Evolutionary conservation across 2,888 invertebrate genomes (phyloP), one percentile per base, ranked within the genome.

Genomic region (Dexiosoma caninum): DNA sequence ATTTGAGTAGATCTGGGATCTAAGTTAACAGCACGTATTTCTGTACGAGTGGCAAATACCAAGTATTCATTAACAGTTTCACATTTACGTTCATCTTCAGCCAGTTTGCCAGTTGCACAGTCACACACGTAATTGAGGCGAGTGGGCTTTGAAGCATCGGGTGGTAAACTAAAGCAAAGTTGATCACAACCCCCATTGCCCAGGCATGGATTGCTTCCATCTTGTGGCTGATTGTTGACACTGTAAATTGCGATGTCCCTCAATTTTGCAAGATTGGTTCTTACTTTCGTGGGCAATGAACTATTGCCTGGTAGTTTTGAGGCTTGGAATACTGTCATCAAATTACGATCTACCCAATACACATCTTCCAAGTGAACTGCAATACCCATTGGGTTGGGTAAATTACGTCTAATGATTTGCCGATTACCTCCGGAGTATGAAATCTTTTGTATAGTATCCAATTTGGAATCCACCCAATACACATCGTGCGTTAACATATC

Each of bases 401-500:
- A 90, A 87, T 97, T 96, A 2, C 95, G 92, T 51, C 97, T 92
- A 51, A 98, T 95, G 5, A 96, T 93, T 87, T 96, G 95, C 81
- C 96, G 92, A 85, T 94, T 95, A 1, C 94, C 95, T 1, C 97
- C 97, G 32, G 92, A 94, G 88, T 93, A 96, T 0, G 95, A 94
- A n/a, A 97, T 94, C 89, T 95, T 96, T 88, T 98, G 98, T 72
- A 99, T 98, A 85, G 95, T 96, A 87, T 99, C 99, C 30, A 97
- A 91, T 88, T 95, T 95, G 0, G 97, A 96, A 89, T 99, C 99
- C 0, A 98, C 97, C 99, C 99, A 99, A 89, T 96, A 99, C 0
- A 99, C 95, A 88, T 98, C 98, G 86, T 98, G 97, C 0, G 97
- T 98, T 49, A 94, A 90, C 93, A 97, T 95, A 87, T 99, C 99